Percentiles rank a stretch among this genome's conserved stretches.
phyloP scores from a whole-genome alignment of 1,140 invertebrate genomes.

The Branchinecta lynchi region DNA sequence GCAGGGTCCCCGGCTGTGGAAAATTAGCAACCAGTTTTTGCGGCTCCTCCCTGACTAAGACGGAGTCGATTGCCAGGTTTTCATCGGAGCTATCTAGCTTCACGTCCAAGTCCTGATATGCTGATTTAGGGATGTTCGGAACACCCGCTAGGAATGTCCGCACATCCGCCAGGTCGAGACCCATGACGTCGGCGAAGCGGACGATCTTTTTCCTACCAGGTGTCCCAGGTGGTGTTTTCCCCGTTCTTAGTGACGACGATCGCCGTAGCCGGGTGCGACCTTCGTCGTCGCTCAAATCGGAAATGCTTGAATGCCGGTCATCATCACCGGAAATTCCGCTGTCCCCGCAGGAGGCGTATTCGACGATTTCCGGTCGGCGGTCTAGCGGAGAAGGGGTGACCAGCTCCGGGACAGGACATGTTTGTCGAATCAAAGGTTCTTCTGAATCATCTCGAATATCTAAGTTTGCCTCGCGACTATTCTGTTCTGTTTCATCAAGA shows the following conservation, averaged over 20 bases:
- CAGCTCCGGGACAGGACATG: too few species aligned
- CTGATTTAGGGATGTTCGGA: constrained; percentile 68
- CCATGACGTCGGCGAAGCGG: constrained; percentile 82
- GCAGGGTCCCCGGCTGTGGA: constrained; percentile 54
- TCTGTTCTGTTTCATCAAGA: too few species aligned
- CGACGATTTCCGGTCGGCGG: too few species aligned
- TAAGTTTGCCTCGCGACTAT: too few species aligned
- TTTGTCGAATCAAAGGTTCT: too few species aligned
- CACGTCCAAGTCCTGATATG: constrained; percentile 35
- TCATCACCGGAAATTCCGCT: not conserved
- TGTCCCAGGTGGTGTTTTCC: constrained; percentile 77
- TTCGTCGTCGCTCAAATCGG: not conserved
- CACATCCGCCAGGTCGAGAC: constrained; percentile 77
- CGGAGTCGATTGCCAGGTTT: constrained; percentile 1
- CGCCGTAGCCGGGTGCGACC: constrained; percentile 41
- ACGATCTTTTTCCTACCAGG: constrained; percentile 83
- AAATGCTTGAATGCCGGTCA: not conserved
- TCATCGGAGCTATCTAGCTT: constrained; percentile 12
- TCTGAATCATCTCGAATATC: too few species aligned
- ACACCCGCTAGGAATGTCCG: constrained; percentile 76
- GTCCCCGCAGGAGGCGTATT: not conserved
- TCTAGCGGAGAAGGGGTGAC: too few species aligned
- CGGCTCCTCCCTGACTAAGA: not conserved
- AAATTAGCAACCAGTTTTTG: constrained; percentile 35
- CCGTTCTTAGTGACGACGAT: constrained; percentile 71